Conservation (phyloP, 2,113 vertebrate genomes). For the Stigmatopora argus region DNA sequence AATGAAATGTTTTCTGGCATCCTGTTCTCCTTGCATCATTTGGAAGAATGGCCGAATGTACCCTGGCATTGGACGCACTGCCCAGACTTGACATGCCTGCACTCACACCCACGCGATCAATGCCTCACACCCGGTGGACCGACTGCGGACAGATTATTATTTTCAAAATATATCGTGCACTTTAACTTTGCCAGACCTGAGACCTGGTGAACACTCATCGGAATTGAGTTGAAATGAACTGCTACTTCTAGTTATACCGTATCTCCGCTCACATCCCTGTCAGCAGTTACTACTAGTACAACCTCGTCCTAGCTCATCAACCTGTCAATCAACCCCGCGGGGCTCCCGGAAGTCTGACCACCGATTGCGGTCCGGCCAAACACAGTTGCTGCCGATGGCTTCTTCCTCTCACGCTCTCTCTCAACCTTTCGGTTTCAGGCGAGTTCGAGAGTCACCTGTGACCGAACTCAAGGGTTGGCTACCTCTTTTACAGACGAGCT, state of each 20-base stretch:
- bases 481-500: neutral
- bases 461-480: neutral
- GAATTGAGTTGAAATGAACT: constrained; percentile 44
- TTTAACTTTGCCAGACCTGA: neutral
- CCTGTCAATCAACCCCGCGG: constrained; percentile 47
- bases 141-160: neutral
- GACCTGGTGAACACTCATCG: neutral
- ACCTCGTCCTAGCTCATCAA: constrained; percentile 36
- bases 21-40: constrained; percentile 11
- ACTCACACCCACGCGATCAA: neutral
- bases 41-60: neutral
- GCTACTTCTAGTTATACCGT: constrained; percentile 39
- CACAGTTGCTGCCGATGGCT: constrained; percentile 35
- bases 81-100: neutral
- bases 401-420: constrained; percentile 15
- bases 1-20: constrained; percentile 51
- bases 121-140: neutral
- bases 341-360: constrained; percentile 56
- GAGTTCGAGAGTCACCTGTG: neutral
- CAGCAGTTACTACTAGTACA: constrained; percentile 36
- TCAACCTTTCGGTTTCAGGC: no score
- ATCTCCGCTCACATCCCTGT: constrained; percentile 44
- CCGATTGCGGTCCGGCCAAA: constrained; percentile 64
- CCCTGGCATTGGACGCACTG: neutral
- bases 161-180: neutral